Evolutionary conservation across 2,888 invertebrate species (phyloP).

Genomic region (Serripes groenlandicus): DNA sequence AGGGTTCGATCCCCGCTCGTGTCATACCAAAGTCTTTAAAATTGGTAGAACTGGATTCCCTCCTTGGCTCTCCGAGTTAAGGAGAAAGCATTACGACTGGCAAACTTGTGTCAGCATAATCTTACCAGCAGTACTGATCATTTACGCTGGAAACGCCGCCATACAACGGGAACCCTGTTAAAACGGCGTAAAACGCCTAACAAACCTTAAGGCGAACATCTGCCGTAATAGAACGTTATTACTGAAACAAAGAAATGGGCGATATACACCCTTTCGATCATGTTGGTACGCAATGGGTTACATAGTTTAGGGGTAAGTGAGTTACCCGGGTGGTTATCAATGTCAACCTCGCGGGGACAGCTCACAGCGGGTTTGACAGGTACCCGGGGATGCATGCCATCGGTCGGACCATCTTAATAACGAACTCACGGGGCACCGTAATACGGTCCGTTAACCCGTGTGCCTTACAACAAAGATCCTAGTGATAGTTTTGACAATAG

Average conservation of each 20-base stretch:
- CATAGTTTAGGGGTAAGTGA: background rate
- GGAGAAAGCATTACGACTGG: too few relatives aligned
- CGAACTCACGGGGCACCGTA: slow-evolving; percentile 12
- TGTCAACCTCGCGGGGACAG: slow-evolving; percentile 18
- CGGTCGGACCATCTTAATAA: too few relatives aligned
- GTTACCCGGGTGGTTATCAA: slow-evolving; percentile 21
- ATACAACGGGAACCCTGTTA: background rate
- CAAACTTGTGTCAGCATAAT: too few relatives aligned
- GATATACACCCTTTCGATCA: background rate
- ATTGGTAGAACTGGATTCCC: too few relatives aligned
- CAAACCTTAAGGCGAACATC: background rate
- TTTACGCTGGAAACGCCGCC: background rate
- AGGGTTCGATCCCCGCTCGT: too few relatives aligned
- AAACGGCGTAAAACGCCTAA: background rate
- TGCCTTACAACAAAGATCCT: too few relatives aligned
- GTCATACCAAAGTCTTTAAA: too few relatives aligned
- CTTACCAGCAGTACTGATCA: too few relatives aligned
- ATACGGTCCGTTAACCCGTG: too few relatives aligned
- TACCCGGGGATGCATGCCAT: slow-evolving; percentile 24
- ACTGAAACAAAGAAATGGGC: background rate
- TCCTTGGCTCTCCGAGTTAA: too few relatives aligned
- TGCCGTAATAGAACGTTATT: background rate
- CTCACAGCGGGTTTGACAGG: slow-evolving; percentile 48
- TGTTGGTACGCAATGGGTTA: background rate
- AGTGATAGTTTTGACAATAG: too few relatives aligned